Percentiles rank a stretch among this genome's conserved stretches.
These are phyloP conservation scores for Podotricha telesiphe DNA, from an alignment of 2,888 invertebrate genomes.

Conservation along the genomic window DNA sequence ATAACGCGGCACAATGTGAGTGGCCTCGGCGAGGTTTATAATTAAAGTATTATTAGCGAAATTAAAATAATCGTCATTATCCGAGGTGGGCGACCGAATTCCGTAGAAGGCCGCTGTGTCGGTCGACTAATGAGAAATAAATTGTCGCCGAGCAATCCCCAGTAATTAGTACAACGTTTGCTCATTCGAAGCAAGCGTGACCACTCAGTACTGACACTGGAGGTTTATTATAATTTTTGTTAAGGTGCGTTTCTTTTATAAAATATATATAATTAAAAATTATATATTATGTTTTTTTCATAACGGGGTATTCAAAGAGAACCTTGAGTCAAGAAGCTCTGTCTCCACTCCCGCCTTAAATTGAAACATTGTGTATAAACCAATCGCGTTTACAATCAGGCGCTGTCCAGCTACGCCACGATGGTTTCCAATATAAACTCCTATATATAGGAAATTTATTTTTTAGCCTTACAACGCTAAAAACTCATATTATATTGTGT, in stretches of 20 bases:
- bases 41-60: slow-evolving; percentile 82
- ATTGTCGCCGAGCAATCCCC: slow-evolving; percentile 73
- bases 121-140: slow-evolving; percentile 77
- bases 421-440: too few relatives aligned
- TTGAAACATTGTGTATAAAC: too few relatives aligned
- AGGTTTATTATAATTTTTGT: slow-evolving; percentile 57
- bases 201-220: slow-evolving; percentile 49
- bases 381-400: too few relatives aligned
- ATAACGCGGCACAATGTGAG: slow-evolving; percentile 47
- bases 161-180: slow-evolving; percentile 73
- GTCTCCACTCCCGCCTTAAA: too few relatives aligned
- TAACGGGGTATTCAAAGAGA: too few relatives aligned
- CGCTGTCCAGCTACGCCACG: too few relatives aligned
- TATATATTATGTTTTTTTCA: too few relatives aligned
- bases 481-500: too few relatives aligned
- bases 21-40: slow-evolving; percentile 60
- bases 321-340: too few relatives aligned
- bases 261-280: too few relatives aligned
- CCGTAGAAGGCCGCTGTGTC: slow-evolving; percentile 62
- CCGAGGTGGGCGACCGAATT: slow-evolving; percentile 74
- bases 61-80: slow-evolving; percentile 77
- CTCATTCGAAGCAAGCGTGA: slow-evolving; percentile 75
- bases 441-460: too few relatives aligned
- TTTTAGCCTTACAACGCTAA: too few relatives aligned
- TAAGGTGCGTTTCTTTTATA: slow-evolving; percentile 53